Conservation (phyloP, 2,113 vertebrate species). For the Clarias gariepinus region DNA sequence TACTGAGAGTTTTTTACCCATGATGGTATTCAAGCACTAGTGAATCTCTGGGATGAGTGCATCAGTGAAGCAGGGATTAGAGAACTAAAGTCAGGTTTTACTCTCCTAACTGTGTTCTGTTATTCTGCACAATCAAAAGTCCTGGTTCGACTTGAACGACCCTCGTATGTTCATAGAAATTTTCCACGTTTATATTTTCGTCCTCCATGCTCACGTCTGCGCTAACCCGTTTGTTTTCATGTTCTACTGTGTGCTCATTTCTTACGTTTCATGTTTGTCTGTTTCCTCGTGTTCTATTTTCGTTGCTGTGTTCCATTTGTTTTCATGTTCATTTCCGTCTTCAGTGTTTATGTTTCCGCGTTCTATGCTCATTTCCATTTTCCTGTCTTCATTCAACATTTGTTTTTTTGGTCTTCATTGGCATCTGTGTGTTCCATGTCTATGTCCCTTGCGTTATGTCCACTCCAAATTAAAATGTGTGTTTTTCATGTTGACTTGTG, state of each 20-base stretch:
- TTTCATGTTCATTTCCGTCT: neutral
- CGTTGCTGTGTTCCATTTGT: neutral
- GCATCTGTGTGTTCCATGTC: neutral
- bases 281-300: too few relatives aligned
- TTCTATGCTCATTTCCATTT: neutral
- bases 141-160: too few relatives aligned
- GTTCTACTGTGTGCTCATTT: neutral
- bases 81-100: too few relatives aligned
- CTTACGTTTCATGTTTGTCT: neutral
- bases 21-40: too few relatives aligned
- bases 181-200: neutral
- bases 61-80: too few relatives aligned
- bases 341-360: neutral
- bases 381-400: neutral
- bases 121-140: too few relatives aligned
- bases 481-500: neutral
- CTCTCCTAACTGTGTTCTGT: too few relatives aligned
- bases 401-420: too few relatives aligned
- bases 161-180: too few relatives aligned
- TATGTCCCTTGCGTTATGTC: neutral
- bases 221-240: neutral
- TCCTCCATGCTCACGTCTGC: neutral
- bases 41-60: too few relatives aligned
- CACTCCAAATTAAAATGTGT: neutral
- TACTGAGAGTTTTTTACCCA: neutral